phyloP scores from a whole-genome alignment of 2,888 invertebrate genomes.

The Papilio demoleus region DNA sequence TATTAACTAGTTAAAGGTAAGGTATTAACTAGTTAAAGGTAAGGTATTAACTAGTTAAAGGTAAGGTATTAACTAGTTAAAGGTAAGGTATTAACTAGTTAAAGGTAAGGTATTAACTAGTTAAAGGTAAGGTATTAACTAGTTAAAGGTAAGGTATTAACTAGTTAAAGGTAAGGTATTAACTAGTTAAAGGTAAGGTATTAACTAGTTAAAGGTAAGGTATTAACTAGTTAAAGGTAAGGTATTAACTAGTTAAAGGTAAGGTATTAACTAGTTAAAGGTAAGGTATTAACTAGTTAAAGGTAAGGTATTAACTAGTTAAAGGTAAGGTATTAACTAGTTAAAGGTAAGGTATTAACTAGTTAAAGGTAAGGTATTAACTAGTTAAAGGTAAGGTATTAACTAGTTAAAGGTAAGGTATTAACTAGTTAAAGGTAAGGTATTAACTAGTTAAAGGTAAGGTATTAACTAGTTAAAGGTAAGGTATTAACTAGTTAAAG shows the following conservation, averaged over 20 bases:
- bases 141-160: conserved; percentile 51
- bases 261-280: no score
- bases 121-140: conserved; percentile 51
- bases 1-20: conserved; percentile 49
- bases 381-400: background rate
- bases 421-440: background rate
- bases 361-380: background rate
- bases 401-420: no score
- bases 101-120: conserved; percentile 50
- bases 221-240: no score
- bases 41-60: conserved; percentile 52
- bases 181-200: no score
- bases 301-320: no score
- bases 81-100: conserved; percentile 28
- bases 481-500: no score
- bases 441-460: no score
- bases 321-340: background rate
- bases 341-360: background rate
- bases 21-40: conserved; percentile 45
- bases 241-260: background rate
- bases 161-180: background rate
- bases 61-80: no score
- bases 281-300: background rate
- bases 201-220: background rate
- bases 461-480: background rate